Percentiles rank a stretch among this genome's conserved stretches.
Evolutionary conservation across 2,888 invertebrate species (phyloP).

Genomic region (Eurytoma californica): DNA sequence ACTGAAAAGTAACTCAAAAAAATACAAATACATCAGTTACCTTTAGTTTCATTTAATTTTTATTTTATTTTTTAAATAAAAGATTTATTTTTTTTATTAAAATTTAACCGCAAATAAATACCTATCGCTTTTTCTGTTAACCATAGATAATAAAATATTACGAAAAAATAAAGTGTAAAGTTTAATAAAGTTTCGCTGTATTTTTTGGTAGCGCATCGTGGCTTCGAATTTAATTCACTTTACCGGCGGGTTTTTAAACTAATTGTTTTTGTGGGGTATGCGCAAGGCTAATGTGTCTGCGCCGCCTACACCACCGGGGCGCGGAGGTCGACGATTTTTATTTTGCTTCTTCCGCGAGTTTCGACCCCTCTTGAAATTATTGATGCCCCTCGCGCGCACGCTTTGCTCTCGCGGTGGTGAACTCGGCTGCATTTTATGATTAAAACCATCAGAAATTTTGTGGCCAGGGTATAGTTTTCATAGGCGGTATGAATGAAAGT

Average conservation of each 20-base stretch:
- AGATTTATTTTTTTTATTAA: no score
- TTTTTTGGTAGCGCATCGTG: no score
- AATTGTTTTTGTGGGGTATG: slow-evolving; percentile 15
- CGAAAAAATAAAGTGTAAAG: no score
- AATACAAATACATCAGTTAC: no score
- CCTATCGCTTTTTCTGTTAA: no score
- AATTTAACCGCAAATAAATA: no score
- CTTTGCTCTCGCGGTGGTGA: not conserved
- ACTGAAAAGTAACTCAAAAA: not conserved
- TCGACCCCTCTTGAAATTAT: slow-evolving; percentile 9
- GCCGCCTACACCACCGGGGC: not conserved
- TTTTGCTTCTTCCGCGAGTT: not conserved
- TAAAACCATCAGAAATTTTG: slow-evolving; percentile 46
- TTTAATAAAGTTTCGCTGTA: no score
- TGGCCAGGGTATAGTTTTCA: slow-evolving; percentile 37
- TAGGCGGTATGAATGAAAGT: slow-evolving; percentile 47
- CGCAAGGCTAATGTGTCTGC: not conserved
- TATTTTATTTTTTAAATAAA: no score
- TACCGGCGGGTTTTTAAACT: slow-evolving; percentile 14
- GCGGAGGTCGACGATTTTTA: not conserved
- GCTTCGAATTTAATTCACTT: slow-evolving; percentile 22
- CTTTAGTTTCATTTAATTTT: no score
- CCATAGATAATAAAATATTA: no score
- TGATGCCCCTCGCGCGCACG: not conserved
- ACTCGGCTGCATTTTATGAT: slow-evolving; percentile 47